Conservation (phyloP, 2,113 vertebrate genomes). For the Rhynchopsitta pachyrhyncha region DNA sequence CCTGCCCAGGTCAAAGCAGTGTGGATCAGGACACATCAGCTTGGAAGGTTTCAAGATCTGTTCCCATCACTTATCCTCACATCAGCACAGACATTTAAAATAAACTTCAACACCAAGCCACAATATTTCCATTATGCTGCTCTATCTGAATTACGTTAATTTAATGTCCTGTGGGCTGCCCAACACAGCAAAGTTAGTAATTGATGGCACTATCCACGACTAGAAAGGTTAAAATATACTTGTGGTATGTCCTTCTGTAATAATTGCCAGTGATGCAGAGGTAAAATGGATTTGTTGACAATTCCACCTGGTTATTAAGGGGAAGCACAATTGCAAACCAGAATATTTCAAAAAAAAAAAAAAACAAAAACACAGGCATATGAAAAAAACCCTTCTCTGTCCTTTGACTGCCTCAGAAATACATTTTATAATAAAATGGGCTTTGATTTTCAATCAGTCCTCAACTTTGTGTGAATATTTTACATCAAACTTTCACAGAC, state of each 20-base stretch:
- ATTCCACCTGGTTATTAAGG: background rate
- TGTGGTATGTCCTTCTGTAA: background rate
- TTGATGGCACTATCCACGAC: background rate
- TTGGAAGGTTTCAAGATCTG: background rate
- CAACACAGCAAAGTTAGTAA: slow-evolving; percentile 14
- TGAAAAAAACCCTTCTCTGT: background rate
- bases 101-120: slow-evolving; percentile 19
- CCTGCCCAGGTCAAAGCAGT: background rate
- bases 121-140: background rate
- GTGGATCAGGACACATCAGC: background rate
- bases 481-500: background rate
- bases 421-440: background rate
- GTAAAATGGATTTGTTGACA: background rate
- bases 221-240: background rate
- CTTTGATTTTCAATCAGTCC: slow-evolving; percentile 28
- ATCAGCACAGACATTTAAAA: slow-evolving; percentile 19
- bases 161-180: background rate
- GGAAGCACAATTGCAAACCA: background rate
- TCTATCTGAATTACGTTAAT: background rate
- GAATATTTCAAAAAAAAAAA: background rate
- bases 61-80: slow-evolving; percentile 2
- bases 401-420: background rate
- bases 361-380: background rate
- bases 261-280: background rate
- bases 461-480: background rate